Evolutionary conservation across 2,113 vertebrate genomes (phyloP), one percentile per base, ranked within the genome.

Genomic region (Channa argus): DNA sequence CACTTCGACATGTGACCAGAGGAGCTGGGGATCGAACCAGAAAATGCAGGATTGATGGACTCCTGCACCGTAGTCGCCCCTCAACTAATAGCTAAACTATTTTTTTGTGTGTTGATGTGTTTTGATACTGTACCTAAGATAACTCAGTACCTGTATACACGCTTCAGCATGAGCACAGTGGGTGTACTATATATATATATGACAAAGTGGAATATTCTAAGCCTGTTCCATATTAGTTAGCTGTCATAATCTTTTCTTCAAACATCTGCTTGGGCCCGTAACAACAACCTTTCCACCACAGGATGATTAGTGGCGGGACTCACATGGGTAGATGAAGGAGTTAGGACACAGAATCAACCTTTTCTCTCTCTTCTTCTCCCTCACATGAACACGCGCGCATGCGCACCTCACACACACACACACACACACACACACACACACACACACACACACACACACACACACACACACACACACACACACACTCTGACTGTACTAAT

Each of bases 151-250:
- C n/a, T 70, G 47, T 24, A 38, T 15, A 53, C 68, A 68, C n/a
- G 79, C 14, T 71, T 13, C 54, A 61, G 61, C 47, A 58, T 14
- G 60, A 64, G 55, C 12, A 46, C 3, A 2, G 46, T 55, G 24
- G 24, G 24, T 1, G 24, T 24, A 1, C 24, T 24, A 24, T 24
- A 24, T 24, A 24, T 38, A 43, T 13, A 11, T 45, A 54, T 36
- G 2, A 56, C 8, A 6, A 58, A 46, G 49, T 50, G 78, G 81
- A 39, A 81, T 68, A 69, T 78, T 80, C 61, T 67, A 66, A 79
- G 54, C 59, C 65, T 84, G 65, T 66, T 80, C 82, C 75, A 67
- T 87, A 77, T 82, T 67, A 74, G 64, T 63, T 34, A 45, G 66
- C 64, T 59, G 43, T 47, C 1, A 41, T 71, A 71, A 67, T 82